Percentiles rank a stretch among this genome's conserved stretches.
Conservation (phyloP, 2,888 invertebrate genomes). For the Agrotis clavis region DNA sequence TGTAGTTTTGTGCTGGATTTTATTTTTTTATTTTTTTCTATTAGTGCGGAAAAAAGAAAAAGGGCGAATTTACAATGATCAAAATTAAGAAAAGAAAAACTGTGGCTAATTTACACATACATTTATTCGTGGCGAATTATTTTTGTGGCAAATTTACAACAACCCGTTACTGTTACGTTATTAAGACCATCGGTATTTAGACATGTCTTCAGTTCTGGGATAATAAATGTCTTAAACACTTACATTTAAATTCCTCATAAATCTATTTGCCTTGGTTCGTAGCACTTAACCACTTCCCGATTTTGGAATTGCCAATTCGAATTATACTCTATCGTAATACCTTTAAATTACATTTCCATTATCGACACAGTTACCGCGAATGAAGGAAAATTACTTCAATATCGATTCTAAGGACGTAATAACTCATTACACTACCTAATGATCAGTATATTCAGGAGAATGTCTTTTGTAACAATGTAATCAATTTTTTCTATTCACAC, state of each 20-base stretch:
- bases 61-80: too few species aligned
- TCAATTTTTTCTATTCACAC: slow-evolving; percentile 5
- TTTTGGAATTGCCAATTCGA: slow-evolving; percentile 26
- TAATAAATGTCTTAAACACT: slow-evolving; percentile 4
- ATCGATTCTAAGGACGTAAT: neutral
- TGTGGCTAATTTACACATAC: too few species aligned
- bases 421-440: neutral
- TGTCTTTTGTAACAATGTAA: neutral
- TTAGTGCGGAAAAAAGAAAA: too few species aligned
- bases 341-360: neutral
- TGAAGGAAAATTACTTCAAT: neutral
- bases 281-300: slow-evolving; percentile 14
- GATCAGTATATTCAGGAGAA: neutral
- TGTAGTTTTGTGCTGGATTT: too few species aligned
- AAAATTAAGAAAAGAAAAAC: too few species aligned
- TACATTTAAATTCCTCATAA: slow-evolving; percentile 34
- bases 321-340: slow-evolving; percentile 15
- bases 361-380: neutral
- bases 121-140: too few species aligned
- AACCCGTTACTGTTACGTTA: neutral
- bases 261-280: slow-evolving; percentile 33
- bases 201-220: neutral
- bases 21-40: too few species aligned
- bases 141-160: too few species aligned
- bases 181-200: neutral